Conservation (phyloP, 1,140 invertebrate species). For the Lepidurus couesii region DNA sequence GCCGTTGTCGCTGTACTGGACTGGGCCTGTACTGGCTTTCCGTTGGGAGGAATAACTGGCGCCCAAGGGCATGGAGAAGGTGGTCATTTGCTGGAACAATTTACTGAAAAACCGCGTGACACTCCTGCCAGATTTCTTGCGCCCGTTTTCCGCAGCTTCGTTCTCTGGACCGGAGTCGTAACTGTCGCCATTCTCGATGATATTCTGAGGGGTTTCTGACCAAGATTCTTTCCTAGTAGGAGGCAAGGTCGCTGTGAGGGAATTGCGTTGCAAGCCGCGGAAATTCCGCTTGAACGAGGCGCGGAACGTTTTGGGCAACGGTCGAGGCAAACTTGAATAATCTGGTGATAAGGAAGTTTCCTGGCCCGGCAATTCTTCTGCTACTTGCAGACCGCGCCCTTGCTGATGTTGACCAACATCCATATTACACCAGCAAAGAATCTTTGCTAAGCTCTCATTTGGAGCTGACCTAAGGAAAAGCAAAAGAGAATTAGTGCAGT, state of each 20-base stretch:
- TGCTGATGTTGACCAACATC: conserved; percentile 12
- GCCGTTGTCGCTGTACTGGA: neutral
- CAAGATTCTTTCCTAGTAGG: neutral
- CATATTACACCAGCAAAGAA: neutral
- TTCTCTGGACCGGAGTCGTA: neutral
- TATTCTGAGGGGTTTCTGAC: neutral
- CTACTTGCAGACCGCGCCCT: neutral
- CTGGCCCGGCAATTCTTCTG: neutral
- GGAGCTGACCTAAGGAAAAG: neutral
- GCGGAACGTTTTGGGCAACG: neutral
- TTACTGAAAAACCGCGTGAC: neutral
- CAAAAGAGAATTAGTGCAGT: neutral
- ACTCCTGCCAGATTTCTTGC: neutral
- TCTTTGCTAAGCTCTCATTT: conserved; percentile 3
- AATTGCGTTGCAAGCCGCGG: neutral
- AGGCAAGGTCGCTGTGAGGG: neutral
- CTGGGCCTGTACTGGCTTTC: neutral
- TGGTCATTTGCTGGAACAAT: neutral
- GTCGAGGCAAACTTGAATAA: neutral
- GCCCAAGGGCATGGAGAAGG: neutral
- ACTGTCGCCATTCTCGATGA: neutral
- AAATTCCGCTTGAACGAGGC: neutral
- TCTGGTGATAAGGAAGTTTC: conserved; percentile 1
- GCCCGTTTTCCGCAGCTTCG: neutral
- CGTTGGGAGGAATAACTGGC: neutral